Conservation (phyloP, 2,797 vertebrate species). For the Bovichtus variegatus region DNA sequence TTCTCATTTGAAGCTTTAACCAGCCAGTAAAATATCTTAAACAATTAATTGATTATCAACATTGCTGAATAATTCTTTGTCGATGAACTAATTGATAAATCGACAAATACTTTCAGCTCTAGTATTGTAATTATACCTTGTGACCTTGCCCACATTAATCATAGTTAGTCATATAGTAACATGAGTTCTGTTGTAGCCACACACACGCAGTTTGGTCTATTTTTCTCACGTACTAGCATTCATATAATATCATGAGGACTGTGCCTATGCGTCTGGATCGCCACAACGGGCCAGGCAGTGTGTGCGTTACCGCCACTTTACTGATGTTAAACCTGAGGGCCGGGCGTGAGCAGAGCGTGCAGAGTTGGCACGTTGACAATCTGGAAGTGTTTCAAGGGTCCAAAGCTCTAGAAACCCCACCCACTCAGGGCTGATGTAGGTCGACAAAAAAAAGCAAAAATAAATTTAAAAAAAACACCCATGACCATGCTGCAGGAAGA, state of each 20-base stretch:
- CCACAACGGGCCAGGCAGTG: conserved; percentile 14
- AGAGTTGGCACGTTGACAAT: conserved; percentile 29
- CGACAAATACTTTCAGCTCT: not conserved
- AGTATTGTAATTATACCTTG: not conserved
- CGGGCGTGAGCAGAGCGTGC: conserved; percentile 7
- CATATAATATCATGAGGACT: not conserved
- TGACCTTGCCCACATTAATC: not conserved
- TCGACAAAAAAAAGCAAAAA: not conserved
- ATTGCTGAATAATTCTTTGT: not conserved
- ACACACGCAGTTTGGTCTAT: not conserved
- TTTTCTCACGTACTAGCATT: not conserved
- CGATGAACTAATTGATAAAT: not conserved
- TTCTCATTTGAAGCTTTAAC: not conserved
- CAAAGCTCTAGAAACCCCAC: conserved; percentile 40
- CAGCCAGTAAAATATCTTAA: not conserved
- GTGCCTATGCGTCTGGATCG: not conserved
- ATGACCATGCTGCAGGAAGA: conserved; percentile 33
- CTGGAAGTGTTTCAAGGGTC: conserved; percentile 32
- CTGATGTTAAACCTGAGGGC: conserved; percentile 19
- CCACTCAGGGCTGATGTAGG: conserved; percentile 20
- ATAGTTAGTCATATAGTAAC: not conserved
- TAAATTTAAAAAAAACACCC: conserved; percentile 3
- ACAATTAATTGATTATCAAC: not conserved
- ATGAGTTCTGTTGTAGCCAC: not conserved
- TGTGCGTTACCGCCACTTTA: conserved; percentile 3